Percentiles rank a stretch among this genome's conserved stretches.
phyloP scores from a whole-genome alignment of 2,113 vertebrate genomes.

The Megaptera novaeangliae region DNA sequence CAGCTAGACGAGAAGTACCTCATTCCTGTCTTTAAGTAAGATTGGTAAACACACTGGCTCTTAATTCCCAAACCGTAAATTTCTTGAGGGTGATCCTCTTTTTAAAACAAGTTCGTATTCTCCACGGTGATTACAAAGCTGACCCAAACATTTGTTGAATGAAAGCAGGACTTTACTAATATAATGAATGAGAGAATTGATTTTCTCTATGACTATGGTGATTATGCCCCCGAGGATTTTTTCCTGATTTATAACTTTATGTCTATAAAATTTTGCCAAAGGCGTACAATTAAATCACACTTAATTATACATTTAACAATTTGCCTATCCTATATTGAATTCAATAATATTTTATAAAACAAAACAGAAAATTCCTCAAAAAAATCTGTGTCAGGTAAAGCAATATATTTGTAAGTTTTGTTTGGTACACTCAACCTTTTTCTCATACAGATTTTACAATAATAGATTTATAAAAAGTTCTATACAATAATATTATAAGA shows the following conservation, averaged over 20 bases:
- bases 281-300: background rate
- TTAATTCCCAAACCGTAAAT: background rate
- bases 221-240: background rate
- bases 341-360: background rate
- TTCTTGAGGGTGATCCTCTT: background rate
- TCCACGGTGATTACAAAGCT: background rate
- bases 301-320: background rate
- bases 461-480: background rate
- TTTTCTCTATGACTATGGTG: background rate
- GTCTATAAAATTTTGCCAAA: background rate
- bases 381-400: background rate
- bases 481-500: background rate
- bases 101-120: background rate
- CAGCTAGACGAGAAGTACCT: background rate
- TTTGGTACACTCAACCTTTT: background rate
- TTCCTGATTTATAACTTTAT: background rate
- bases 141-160: background rate
- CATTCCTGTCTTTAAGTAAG: background rate
- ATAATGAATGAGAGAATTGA: background rate
- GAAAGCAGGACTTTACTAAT: background rate
- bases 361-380: background rate
- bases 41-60: background rate
- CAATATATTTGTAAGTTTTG: background rate
- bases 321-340: background rate
- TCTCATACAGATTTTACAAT: background rate